These are phyloP conservation scores for Paedocypris micromegethes DNA, from an alignment of 2,797 vertebrate genomes.

Conservation along the genomic window DNA sequence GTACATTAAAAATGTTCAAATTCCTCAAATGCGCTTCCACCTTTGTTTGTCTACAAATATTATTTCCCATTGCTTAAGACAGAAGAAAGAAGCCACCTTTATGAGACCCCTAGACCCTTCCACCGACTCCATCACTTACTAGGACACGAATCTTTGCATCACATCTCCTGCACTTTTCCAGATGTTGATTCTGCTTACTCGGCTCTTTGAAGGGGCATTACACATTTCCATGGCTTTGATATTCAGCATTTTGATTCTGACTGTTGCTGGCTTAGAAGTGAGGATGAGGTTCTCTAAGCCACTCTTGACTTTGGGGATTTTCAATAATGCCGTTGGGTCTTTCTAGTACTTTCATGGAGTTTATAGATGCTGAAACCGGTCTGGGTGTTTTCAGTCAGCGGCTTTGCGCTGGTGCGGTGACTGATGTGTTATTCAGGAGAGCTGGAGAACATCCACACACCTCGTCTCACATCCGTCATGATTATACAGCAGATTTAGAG, in stretches of 20 bases:
- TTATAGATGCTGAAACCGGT: background rate
- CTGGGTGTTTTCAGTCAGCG: slow-evolving; percentile 7
- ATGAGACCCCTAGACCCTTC: too few species aligned
- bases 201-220: background rate
- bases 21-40: too few species aligned
- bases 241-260: background rate
- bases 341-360: background rate
- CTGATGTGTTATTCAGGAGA: slow-evolving; percentile 1
- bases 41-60: too few species aligned
- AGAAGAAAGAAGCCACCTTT: too few species aligned
- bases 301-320: slow-evolving; percentile 11
- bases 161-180: background rate
- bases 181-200: too few species aligned
- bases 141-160: background rate
- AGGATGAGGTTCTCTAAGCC: background rate
- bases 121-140: too few species aligned
- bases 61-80: too few species aligned
- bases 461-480: too few species aligned
- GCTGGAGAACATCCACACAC: background rate
- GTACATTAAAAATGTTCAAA: too few species aligned
- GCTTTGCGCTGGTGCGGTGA: slow-evolving; percentile 5
- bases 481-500: too few species aligned
- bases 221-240: slow-evolving; percentile 3
- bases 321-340: background rate
- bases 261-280: background rate